phyloP scores from a whole-genome alignment of 2,888 invertebrate genomes.

The Nemoura dubitans region DNA sequence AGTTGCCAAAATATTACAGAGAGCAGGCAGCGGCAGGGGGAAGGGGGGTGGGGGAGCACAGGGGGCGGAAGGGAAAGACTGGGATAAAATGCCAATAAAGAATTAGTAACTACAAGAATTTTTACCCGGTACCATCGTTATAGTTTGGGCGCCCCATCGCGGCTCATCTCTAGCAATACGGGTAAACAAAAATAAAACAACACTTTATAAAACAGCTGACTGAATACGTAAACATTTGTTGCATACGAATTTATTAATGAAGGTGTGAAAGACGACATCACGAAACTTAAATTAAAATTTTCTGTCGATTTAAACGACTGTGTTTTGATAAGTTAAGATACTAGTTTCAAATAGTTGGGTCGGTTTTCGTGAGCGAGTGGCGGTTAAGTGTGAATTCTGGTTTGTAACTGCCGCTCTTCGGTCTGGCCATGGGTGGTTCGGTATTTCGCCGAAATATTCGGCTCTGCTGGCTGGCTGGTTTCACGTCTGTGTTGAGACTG shows the following conservation, averaged over 20 bases:
- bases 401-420: neutral
- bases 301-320: too few relatives aligned
- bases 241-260: too few relatives aligned
- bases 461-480: neutral
- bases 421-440: neutral
- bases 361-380: neutral
- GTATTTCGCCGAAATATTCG: neutral
- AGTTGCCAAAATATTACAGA: conserved; percentile 70
- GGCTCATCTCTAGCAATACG: neutral
- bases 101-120: conserved; percentile 52
- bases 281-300: too few relatives aligned
- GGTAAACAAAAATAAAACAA: neutral
- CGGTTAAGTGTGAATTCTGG: neutral
- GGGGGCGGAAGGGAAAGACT: conserved; percentile 59
- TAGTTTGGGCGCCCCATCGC: conserved; percentile 36
- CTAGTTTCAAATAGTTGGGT: too few relatives aligned
- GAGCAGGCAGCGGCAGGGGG: neutral
- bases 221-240: too few relatives aligned
- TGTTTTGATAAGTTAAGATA: too few relatives aligned
- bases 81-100: conserved; percentile 68
- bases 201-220: neutral
- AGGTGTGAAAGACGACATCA: too few relatives aligned
- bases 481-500: neutral
- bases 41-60: neutral
- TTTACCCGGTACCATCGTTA: conserved; percentile 19